Percentiles rank a stretch among this genome's conserved stretches.
These are phyloP conservation scores for Ormyrus labotus DNA, from an alignment of 2,888 invertebrate genomes.

Conservation along the genomic window DNA sequence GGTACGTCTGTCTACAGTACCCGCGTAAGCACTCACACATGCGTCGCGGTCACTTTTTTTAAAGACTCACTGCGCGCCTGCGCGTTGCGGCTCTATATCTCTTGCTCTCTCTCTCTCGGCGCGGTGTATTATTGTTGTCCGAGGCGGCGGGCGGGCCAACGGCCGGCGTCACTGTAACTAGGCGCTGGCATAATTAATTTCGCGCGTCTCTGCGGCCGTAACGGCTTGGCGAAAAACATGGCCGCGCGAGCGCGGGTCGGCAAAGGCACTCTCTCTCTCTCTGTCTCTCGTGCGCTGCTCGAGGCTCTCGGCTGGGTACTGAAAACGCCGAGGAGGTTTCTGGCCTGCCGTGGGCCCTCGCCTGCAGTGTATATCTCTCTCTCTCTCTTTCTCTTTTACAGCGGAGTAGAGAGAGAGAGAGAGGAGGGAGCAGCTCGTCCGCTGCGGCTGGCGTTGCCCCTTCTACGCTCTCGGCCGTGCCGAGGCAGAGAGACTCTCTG, in stretches of 20 bases:
- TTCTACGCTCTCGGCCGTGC: conserved; percentile 26
- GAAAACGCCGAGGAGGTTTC: conserved; percentile 25
- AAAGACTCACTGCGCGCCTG: neutral
- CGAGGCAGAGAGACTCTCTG: neutral
- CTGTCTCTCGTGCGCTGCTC: conserved; percentile 18
- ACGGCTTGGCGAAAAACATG: neutral
- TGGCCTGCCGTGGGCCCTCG: conserved; percentile 25
- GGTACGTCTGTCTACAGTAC: no score
- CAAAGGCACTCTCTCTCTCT: conserved; percentile 15
- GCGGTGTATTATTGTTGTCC: neutral
- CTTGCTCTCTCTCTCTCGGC: neutral
- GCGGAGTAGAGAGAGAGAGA: no score
- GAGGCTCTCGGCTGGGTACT: conserved; percentile 40
- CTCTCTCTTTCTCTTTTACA: conserved; percentile 4
- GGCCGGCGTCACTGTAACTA: neutral
- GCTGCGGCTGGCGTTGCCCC: conserved; percentile 20
- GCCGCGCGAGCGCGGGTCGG: neutral
- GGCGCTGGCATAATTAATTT: neutral
- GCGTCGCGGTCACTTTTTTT: neutral
- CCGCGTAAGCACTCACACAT: no score
- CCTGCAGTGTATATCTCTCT: neutral
- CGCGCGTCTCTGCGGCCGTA: conserved; percentile 4
- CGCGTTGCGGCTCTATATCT: neutral
- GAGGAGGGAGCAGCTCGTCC: neutral
- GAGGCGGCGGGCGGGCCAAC: neutral